Percentiles rank a stretch among this genome's conserved stretches.
These are phyloP conservation scores for Brachyptera risi DNA, from an alignment of 2,888 invertebrate species.

Conservation along the genomic window DNA sequence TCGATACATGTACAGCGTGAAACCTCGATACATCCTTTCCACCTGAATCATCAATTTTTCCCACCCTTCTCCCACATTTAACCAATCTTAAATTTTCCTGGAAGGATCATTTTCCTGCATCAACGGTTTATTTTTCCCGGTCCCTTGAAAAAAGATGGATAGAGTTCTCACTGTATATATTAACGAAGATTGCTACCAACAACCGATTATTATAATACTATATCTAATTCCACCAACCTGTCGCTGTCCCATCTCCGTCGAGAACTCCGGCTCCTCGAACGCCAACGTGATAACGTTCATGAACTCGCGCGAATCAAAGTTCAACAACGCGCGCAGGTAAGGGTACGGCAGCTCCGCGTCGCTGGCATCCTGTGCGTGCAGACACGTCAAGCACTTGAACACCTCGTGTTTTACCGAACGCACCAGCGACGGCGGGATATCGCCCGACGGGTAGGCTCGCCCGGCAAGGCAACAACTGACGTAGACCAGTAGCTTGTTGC, in stretches of 20 bases:
- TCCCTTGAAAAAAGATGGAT: too few relatives aligned
- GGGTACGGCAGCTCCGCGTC: slow-evolving; percentile 65
- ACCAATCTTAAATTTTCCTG: too few relatives aligned
- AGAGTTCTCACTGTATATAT: too few relatives aligned
- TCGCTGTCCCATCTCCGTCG: slow-evolving; percentile 63
- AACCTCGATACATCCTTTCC: too few relatives aligned
- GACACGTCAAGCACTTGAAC: slow-evolving; percentile 55
- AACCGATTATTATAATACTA: too few relatives aligned
- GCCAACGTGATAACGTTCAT: slow-evolving; percentile 80
- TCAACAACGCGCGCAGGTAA: slow-evolving; percentile 65
- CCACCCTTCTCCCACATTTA: too few relatives aligned
- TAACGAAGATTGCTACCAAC: too few relatives aligned
- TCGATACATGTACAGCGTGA: too few relatives aligned
- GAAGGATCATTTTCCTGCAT: too few relatives aligned
- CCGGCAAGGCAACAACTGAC: slow-evolving; percentile 85
- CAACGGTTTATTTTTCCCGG: too few relatives aligned
- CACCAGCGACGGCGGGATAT: slow-evolving; percentile 59
- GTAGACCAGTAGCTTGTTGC: slow-evolving; percentile 81
- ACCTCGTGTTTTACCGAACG: slow-evolving; percentile 69
- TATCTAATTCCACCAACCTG: slow-evolving; percentile 54
- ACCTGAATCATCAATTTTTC: too few relatives aligned
- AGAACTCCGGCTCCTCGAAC: slow-evolving; percentile 76
- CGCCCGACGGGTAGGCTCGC: slow-evolving; percentile 72
- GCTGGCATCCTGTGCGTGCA: slow-evolving; percentile 56
- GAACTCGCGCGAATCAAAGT: slow-evolving; percentile 81